A percentile compares a stretch with the other conserved stretches of the same genome.
phyloP scores from a whole-genome alignment of 2,888 invertebrate species.

The Tenthredo scrophulariae region DNA sequence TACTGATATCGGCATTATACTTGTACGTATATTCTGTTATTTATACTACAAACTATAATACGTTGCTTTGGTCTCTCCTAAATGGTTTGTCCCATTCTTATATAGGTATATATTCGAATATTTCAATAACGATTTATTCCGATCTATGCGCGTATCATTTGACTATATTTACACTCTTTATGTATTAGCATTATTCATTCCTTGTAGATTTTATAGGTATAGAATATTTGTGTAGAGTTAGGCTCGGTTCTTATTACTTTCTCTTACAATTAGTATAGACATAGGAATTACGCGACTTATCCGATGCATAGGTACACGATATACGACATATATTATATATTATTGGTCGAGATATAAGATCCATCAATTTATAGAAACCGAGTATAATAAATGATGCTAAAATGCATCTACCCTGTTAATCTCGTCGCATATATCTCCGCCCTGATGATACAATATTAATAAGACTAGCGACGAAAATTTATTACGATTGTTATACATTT shows the following conservation, averaged over 20 bases:
- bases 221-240: not conserved
- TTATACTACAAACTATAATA: not conserved
- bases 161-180: not conserved
- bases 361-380: not conserved
- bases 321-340: not conserved
- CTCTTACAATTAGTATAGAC: not conserved
- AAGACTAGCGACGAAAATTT: not conserved
- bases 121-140: not conserved
- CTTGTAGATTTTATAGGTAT: not conserved
- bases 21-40: not conserved
- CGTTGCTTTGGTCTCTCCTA: not conserved
- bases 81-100: not conserved
- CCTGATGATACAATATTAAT: not conserved
- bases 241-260: not conserved
- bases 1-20: not conserved
- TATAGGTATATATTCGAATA: not conserved
- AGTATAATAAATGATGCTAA: slow-evolving; percentile 36
- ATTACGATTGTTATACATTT: not conserved
- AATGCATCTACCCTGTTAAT: slow-evolving; percentile 50
- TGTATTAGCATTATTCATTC: not conserved
- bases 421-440: not conserved
- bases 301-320: not conserved
- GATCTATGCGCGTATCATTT: slow-evolving; percentile 4
- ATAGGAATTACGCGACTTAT: not conserved
- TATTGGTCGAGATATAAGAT: not conserved